Evolutionary conservation across 2,113 vertebrate genomes (phyloP).

Genomic region (Cyphomyrus plagiostoma): DNA sequence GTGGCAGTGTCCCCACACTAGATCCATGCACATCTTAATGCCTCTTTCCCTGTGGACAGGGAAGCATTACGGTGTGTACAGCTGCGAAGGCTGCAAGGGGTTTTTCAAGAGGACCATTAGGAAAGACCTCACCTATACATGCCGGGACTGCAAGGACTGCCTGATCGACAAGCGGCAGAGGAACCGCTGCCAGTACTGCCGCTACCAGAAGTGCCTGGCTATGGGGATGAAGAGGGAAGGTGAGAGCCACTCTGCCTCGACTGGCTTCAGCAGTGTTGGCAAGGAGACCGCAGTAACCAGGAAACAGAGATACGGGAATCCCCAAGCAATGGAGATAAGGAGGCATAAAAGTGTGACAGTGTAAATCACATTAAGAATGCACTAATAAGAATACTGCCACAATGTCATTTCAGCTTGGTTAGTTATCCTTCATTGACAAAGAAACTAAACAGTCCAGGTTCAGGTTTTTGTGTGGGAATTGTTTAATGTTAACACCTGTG

Average conservation of each 20-base stretch:
- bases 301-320: not conserved
- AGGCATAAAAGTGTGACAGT: not conserved
- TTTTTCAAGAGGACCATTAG: conserved; percentile 73
- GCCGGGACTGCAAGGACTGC: conserved; percentile 71
- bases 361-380: not conserved
- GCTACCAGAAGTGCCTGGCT: conserved; percentile 74
- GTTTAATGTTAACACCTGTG: not conserved
- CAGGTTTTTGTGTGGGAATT: not conserved
- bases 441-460: not conserved
- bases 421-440: not conserved
- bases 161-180: conserved; percentile 72
- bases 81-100: conserved; percentile 73
- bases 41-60: conserved; percentile 44
- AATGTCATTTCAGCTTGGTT: not conserved
- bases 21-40: not conserved
- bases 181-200: conserved; percentile 74
- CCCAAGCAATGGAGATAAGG: not conserved
- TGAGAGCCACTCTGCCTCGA: conserved; percentile 29
- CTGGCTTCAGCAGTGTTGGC: not conserved
- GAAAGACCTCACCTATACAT: conserved; percentile 72
- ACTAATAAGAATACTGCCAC: not conserved
- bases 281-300: not conserved
- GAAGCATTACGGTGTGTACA: conserved; percentile 74
- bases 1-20: not conserved
- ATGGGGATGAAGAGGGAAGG: conserved; percentile 78